Base-by-base conservation (phyloP, 2,888 invertebrate species). In the Melipona bicolor region DNA sequence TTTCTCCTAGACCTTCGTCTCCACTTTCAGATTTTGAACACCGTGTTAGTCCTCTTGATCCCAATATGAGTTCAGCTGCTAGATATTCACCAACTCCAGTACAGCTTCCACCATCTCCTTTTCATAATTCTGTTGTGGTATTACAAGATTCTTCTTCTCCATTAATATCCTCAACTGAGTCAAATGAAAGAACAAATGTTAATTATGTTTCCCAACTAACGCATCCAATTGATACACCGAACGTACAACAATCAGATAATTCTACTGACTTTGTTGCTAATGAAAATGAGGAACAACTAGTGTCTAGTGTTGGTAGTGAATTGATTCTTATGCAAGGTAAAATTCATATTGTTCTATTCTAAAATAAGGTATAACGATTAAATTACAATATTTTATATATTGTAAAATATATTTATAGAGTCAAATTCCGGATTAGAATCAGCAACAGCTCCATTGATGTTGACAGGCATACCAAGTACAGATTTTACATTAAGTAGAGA, bases 71-170 rank as follows among this genome's bases (percentile, higher is more conserved):
- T 92, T 96, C 96, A 54, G 95, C 95, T 32, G 96, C 95, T 64
- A 95, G 96, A 91, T 97, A 97, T 90, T 96, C 96, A 85, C 96
- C 96, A 0, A 94, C 94, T 27, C 94, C 94, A 4, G 94, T 94
- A 59, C 94, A 93, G 62, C 84, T 94, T 59, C 93, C 94, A 4
- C 90, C 94, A 5, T 91, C 94, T 54, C 93, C 94, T 24, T 94
- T 94, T 73, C 93, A 93, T 75, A 94, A 94, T 81, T 92, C 94
- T 21, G 93, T 93, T 15, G 93, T 93, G 43, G 92, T 94, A 50
- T 90, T 94, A 6, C 94, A 94, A 87, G 92, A 91, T 71, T 92
- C 94, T n/a, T 89, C 94, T 9, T 94, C 94, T 4, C 94, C 94
- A 4, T 89, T 94, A 36, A 93, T 94, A 77, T 90, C 92, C 17